A percentile compares a stretch with the other conserved stretches of the same genome.
These are phyloP conservation scores for Pseudonaja textilis DNA, from an alignment of 2,113 vertebrate species.

Conservation along the genomic window DNA sequence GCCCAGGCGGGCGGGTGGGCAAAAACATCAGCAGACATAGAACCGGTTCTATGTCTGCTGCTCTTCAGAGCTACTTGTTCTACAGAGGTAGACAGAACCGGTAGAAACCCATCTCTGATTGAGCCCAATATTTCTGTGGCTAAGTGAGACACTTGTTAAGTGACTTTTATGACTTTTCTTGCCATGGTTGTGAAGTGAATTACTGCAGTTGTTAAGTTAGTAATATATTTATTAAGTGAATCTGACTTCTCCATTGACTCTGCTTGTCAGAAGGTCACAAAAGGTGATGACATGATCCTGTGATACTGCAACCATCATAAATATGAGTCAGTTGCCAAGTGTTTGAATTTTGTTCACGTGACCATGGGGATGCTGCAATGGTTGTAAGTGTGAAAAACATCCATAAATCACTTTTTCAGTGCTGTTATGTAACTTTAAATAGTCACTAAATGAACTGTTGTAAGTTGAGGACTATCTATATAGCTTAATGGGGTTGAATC, in stretches of 20 bases:
- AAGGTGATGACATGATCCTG: too few relatives aligned
- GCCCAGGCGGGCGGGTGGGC: too few relatives aligned
- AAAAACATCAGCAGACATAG: too few relatives aligned
- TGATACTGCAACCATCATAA: too few relatives aligned
- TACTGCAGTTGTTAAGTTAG: neutral
- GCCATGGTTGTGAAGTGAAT: neutral
- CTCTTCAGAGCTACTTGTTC: too few relatives aligned
- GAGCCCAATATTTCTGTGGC: neutral
- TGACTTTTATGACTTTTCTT: neutral
- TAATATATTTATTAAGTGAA: neutral
- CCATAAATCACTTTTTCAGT: neutral
- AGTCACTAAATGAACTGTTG: neutral
- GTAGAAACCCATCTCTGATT: too few relatives aligned
- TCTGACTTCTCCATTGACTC: too few relatives aligned
- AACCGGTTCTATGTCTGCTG: too few relatives aligned
- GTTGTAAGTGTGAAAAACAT: neutral
- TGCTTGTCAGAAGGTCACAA: too few relatives aligned
- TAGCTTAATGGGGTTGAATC: neutral
- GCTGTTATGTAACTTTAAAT: neutral
- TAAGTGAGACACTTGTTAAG: neutral
- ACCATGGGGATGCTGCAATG: neutral
- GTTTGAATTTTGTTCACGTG: neutral
- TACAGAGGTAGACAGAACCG: too few relatives aligned
- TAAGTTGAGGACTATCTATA: neutral
- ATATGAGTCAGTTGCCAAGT: too few relatives aligned